A percentile compares a stretch with the other conserved stretches of the same genome.
These are phyloP conservation scores for Neolamprologus kungweensis DNA, from an alignment of 2,113 vertebrate genomes.

Conservation along the genomic window DNA sequence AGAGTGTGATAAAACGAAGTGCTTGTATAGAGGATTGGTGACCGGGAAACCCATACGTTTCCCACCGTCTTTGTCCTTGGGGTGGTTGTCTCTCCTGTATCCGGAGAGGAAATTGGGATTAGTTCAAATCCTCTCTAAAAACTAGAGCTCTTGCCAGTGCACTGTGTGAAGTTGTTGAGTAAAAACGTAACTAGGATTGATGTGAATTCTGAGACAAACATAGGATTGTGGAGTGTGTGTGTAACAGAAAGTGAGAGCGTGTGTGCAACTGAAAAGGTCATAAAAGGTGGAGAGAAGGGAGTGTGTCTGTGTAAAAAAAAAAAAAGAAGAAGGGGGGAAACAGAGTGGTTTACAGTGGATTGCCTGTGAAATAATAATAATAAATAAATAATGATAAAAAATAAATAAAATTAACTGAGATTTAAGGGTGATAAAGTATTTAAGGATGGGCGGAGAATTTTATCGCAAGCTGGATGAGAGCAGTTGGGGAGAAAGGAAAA, in stretches of 20 bases:
- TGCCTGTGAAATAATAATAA: not conserved
- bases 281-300: not conserved
- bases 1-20: not conserved
- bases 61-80: not conserved
- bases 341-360: not conserved
- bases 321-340: not conserved
- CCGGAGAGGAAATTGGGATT: not conserved
- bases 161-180: not conserved
- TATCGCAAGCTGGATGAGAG: not conserved
- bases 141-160: not conserved
- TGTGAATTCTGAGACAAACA: not conserved
- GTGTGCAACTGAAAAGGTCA: not conserved
- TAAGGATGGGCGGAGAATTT: too few species aligned
- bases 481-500: not conserved
- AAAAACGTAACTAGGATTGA: not conserved
- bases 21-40: not conserved
- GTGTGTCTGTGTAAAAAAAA: not conserved
- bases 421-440: not conserved
- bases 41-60: not conserved
- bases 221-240: not conserved
- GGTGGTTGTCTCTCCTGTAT: too few species aligned
- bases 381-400: not conserved
- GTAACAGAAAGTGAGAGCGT: not conserved
- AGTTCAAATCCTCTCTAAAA: not conserved
- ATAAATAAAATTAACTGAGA: not conserved